Conservation (phyloP, 2,797 vertebrate species). For the Clarias platycephalus region DNA sequence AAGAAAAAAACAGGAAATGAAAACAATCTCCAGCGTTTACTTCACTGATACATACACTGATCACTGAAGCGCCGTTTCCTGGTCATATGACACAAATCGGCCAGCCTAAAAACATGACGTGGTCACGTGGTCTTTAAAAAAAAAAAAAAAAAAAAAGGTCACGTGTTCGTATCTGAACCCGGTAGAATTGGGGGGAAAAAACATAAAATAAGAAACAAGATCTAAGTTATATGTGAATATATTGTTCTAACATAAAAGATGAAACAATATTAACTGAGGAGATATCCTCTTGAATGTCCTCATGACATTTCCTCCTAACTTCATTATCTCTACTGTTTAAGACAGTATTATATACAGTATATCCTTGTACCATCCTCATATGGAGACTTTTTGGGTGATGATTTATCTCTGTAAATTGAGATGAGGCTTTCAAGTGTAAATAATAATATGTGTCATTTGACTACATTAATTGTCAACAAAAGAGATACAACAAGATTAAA, state of each 20-base stretch:
- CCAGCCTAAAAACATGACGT: conserved; percentile 5
- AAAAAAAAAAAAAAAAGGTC: too few species aligned
- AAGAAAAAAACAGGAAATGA: background rate
- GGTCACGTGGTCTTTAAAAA: background rate
- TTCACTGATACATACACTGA: background rate
- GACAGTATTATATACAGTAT: too few species aligned
- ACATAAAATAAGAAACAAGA: background rate
- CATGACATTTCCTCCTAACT: too few species aligned
- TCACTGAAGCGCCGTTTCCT: background rate
- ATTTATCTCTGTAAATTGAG: too few species aligned
- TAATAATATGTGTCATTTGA: too few species aligned
- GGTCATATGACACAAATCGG: conserved; percentile 44
- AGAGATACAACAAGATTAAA: too few species aligned
- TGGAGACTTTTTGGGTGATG: too few species aligned
- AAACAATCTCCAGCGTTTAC: background rate
- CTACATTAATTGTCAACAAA: too few species aligned
- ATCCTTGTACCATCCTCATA: too few species aligned
- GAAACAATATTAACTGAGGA: background rate
- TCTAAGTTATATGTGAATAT: background rate
- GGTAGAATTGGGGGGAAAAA: background rate
- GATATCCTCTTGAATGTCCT: background rate
- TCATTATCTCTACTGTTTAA: too few species aligned
- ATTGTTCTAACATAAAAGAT: background rate
- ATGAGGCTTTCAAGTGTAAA: too few species aligned
- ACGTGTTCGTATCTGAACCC: background rate